phyloP scores from a whole-genome alignment of 2,113 vertebrate species.

The Leucosticte australis region DNA sequence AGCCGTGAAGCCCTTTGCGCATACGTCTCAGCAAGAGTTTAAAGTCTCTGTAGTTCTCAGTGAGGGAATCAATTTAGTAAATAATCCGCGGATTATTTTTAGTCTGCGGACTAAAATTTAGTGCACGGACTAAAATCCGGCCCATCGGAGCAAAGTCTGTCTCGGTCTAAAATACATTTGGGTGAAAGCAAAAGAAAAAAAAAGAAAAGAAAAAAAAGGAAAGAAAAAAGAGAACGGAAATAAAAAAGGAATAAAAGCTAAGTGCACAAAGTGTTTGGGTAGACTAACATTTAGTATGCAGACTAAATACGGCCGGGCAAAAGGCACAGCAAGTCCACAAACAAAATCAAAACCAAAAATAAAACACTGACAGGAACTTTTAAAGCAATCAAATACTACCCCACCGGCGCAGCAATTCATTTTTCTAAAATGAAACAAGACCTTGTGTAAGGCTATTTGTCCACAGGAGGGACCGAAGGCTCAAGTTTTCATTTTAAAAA shows the following conservation, averaged over 20 bases:
- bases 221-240: neutral
- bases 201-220: neutral
- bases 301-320: slow-evolving; percentile 78
- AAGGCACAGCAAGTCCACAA: slow-evolving; percentile 77
- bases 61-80: slow-evolving; percentile 78
- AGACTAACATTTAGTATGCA: slow-evolving; percentile 80
- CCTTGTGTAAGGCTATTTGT: slow-evolving; percentile 59
- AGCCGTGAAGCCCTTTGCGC: slow-evolving; percentile 56
- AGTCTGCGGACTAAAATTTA: slow-evolving; percentile 86
- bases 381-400: slow-evolving; percentile 73
- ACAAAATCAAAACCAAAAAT: slow-evolving; percentile 65
- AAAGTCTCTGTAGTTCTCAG: slow-evolving; percentile 76
- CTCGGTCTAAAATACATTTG: slow-evolving; percentile 65
- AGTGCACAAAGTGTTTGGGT: slow-evolving; percentile 73
- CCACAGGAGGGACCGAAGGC: slow-evolving; percentile 49
- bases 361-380: slow-evolving; percentile 83
- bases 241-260: slow-evolving; percentile 50
- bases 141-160: slow-evolving; percentile 71
- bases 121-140: slow-evolving; percentile 78
- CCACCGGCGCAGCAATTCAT: slow-evolving; percentile 75
- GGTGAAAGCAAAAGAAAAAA: slow-evolving; percentile 55
- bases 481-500: slow-evolving; percentile 65
- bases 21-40: neutral
- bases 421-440: slow-evolving; percentile 73
- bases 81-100: slow-evolving; percentile 85